These are phyloP conservation scores for Odocoileus virginianus DNA, from an alignment of 2,113 vertebrate genomes.

Conservation along the genomic window DNA sequence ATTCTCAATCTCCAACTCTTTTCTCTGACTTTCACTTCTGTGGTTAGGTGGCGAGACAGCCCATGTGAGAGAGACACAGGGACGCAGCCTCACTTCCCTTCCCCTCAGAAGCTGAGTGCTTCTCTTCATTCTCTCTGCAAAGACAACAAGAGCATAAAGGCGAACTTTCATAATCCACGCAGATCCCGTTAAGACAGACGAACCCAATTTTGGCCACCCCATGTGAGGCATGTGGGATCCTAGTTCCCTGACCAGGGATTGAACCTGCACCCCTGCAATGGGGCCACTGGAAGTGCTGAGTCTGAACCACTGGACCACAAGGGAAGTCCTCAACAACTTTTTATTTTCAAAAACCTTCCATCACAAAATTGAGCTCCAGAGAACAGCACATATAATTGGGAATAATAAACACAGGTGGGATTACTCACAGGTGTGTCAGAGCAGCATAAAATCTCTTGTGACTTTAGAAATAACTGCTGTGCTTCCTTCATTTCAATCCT, in stretches of 20 bases:
- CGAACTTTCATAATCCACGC: neutral
- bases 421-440: neutral
- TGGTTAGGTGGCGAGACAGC: neutral
- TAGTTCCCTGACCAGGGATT: neutral
- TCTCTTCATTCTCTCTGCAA: neutral
- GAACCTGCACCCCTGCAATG: neutral
- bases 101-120: neutral
- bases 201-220: fast-evolving
- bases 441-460: neutral
- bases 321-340: neutral
- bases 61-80: fast-evolving
- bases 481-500: neutral
- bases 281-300: neutral
- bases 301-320: neutral
- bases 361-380: neutral
- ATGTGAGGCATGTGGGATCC: neutral
- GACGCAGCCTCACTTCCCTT: fast-evolving
- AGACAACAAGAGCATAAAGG: neutral
- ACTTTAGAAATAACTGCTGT: neutral
- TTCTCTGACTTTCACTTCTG: neutral
- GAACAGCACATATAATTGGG: neutral
- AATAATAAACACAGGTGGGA: neutral
- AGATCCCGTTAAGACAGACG: neutral
- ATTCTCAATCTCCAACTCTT: constrained; percentile 32
- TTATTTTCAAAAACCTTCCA: neutral